Conservation (phyloP, 2,113 vertebrate species). For the Pachycephala philippinensis region DNA sequence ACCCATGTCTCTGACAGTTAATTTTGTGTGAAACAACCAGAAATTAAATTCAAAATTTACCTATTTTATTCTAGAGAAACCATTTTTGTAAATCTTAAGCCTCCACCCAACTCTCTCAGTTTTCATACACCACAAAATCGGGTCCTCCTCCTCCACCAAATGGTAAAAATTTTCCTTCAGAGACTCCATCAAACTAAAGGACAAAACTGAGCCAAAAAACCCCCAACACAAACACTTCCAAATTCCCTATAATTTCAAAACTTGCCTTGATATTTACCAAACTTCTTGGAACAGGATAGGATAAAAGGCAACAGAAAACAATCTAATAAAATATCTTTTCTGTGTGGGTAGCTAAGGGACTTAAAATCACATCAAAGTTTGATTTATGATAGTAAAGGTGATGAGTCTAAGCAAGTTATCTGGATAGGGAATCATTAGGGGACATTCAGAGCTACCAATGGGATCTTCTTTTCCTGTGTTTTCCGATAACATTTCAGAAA, state of each 20-base stretch:
- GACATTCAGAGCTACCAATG: constrained; percentile 9
- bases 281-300: background rate
- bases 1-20: background rate
- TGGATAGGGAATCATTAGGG: constrained; percentile 28
- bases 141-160: background rate
- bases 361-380: constrained; percentile 45
- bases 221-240: background rate
- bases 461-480: constrained; percentile 20
- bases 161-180: background rate
- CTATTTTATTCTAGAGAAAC: background rate
- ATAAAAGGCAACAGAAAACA: constrained; percentile 14
- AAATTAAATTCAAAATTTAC: background rate
- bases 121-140: background rate
- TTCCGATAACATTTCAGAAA: constrained; percentile 33
- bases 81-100: background rate
- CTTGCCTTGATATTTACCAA: background rate
- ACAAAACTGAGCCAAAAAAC: accelerated
- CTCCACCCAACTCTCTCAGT: background rate
- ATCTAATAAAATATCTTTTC: background rate
- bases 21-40: background rate
- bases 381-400: constrained; percentile 44
- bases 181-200: background rate
- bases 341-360: constrained; percentile 28
- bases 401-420: constrained; percentile 46
- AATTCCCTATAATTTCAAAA: background rate